A percentile compares a stretch with the other conserved stretches of the same genome.
phyloP scores from a whole-genome alignment of 2,113 vertebrate genomes.

The Nothobranchius kuhntae region DNA sequence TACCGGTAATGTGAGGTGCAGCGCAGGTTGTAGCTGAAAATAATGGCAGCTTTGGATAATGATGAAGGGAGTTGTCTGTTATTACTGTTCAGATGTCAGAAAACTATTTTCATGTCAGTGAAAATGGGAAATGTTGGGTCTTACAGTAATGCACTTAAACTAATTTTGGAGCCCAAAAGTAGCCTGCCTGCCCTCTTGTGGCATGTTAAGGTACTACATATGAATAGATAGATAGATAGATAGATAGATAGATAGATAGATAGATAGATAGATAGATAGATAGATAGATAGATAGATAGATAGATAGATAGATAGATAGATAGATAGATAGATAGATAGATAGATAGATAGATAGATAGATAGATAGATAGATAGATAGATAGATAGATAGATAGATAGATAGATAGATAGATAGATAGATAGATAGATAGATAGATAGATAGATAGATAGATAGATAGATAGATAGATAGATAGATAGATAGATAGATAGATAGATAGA shows the following conservation, averaged over 20 bases:
- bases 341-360: slow-evolving; percentile 12
- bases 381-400: slow-evolving; percentile 17
- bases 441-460: slow-evolving; percentile 17
- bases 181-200: slow-evolving; percentile 62
- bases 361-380: slow-evolving; percentile 29
- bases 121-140: not conserved
- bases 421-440: slow-evolving; percentile 10
- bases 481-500: slow-evolving; percentile 13
- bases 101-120: not conserved
- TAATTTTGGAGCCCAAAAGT: not conserved
- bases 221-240: not conserved
- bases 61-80: not conserved
- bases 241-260: slow-evolving; percentile 12
- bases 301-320: slow-evolving; percentile 16
- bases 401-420: not conserved
- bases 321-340: slow-evolving; percentile 1
- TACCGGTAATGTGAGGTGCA: not conserved
- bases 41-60: not conserved
- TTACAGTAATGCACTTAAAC: not conserved
- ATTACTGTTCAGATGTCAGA: not conserved
- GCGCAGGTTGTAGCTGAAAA: not conserved
- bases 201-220: slow-evolving; percentile 25
- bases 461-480: slow-evolving; percentile 32
- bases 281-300: slow-evolving; percentile 28
- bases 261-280: slow-evolving; percentile 20